Base-by-base conservation (phyloP, 2,797 vertebrate species). In the Lutjanus campechanus region DNA sequence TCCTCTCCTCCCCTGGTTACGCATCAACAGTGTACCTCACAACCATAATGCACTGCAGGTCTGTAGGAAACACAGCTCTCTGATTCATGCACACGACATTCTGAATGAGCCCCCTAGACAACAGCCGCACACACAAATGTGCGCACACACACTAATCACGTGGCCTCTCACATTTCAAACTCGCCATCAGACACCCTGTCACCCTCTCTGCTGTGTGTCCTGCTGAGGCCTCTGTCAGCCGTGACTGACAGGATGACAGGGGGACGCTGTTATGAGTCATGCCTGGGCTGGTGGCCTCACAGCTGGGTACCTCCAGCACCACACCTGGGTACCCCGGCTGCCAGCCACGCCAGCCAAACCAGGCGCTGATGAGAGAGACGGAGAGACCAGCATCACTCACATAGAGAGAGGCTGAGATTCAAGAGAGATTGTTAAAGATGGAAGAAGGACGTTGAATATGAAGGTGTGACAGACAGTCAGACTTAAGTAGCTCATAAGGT, bases 301-400 rank as follows among this genome's bases (percentile, higher is more conserved):
- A 94, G 93, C 94, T 95, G 95, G 91, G 91, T 91, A 92, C 91
- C 86, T 85, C 79, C 79, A 68, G 72, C 85, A 82, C 63, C 91
- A 93, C 95, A 95, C 93, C 93, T 95, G 94, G 92, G 92, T 91
- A 88, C 93, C 85, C 68, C 12, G n/a, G 61, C 87, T 91, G 91
- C 90, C 90, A 91, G 72, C 77, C 66, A 69, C 54, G 10, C 41
- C 73, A 72, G 47, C 70, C 59, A 53, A 72, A 75, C 79, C 84
- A 76, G 79, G 55, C 43, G 1, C 65, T 46, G 82, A 59, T 12
- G 11, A 59, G 56, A 41, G 19, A 64, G 74, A 65, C 47, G 2
- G 65, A 59, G 50, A 76, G 81, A 82, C 8, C 25, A 77, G 73
- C 60, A 44, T 79, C 77, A 55, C 50, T 71, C 76, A 84, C 17